Evolutionary conservation across 2,113 vertebrate genomes (phyloP).

Genomic region (Penelope pileata): DNA sequence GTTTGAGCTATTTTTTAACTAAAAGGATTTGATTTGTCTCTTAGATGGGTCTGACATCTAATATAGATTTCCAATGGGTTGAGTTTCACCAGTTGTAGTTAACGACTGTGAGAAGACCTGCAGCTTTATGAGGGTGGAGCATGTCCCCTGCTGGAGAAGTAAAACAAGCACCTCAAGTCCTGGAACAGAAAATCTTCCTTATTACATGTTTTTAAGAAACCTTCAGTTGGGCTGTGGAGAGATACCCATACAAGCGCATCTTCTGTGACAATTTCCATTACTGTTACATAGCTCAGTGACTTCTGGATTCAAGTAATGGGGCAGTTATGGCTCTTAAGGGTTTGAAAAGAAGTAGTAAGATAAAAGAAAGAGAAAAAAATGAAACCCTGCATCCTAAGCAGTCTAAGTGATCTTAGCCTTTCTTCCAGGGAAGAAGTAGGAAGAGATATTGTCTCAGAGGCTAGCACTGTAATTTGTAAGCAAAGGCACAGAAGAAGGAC

Average conservation of each 20-base stretch:
- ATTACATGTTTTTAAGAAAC: background rate
- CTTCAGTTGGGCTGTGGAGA: background rate
- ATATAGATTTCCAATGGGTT: constrained; percentile 78
- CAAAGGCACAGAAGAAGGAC: background rate
- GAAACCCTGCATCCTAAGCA: background rate
- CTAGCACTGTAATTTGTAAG: background rate
- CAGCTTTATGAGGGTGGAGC: constrained; percentile 53
- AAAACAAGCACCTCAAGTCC: background rate
- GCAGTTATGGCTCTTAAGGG: background rate
- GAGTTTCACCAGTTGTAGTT: constrained; percentile 66
- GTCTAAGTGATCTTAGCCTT: background rate
- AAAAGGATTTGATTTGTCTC: constrained; percentile 77
- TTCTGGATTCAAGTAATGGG: constrained; percentile 9
- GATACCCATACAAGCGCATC: background rate
- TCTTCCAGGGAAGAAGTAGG: background rate
- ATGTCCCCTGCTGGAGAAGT: constrained; percentile 55
- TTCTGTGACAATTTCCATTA: background rate
- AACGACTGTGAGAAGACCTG: constrained; percentile 50
- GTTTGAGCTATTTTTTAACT: constrained; percentile 73
- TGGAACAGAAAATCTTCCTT: background rate
- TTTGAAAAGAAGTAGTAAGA: background rate
- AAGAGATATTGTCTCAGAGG: background rate
- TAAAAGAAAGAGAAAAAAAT: background rate
- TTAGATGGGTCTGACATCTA: constrained; percentile 70
- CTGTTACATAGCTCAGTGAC: background rate